phyloP scores from a whole-genome alignment of 2,113 vertebrate species.

The Blennius ocellaris region DNA sequence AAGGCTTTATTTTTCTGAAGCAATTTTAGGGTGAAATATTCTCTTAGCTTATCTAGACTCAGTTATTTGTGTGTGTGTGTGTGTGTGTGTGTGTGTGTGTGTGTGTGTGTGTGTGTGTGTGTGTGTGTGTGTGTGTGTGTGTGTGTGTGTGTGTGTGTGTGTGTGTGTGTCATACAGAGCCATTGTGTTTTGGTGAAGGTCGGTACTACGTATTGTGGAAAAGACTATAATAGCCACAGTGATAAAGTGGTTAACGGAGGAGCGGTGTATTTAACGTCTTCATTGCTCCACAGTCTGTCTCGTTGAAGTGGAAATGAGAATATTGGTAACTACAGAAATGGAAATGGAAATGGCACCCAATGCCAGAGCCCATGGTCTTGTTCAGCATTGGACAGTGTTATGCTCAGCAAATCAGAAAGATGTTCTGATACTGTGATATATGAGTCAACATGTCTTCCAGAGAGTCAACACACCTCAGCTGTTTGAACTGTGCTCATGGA shows the following conservation, averaged over 20 bases:
- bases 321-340: constrained; percentile 5
- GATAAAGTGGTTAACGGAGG: constrained; percentile 62
- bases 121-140: constrained; percentile 18
- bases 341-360: not conserved
- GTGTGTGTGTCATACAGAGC: constrained; percentile 60
- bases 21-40: constrained; percentile 30
- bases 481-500: not conserved
- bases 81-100: no score
- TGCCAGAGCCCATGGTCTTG: not conserved
- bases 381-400: not conserved
- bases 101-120: no score
- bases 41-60: constrained; percentile 22
- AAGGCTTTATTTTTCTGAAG: not conserved
- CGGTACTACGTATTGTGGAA: constrained; percentile 66
- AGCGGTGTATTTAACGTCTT: constrained; percentile 62
- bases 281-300: constrained; percentile 37
- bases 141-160: constrained; percentile 34
- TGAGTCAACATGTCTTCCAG: not conserved
- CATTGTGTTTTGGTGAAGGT: constrained; percentile 79
- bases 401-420: constrained; percentile 5
- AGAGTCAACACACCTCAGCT: not conserved
- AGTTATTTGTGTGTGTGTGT: constrained; percentile 52
- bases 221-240: constrained; percentile 67
- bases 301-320: constrained; percentile 42
- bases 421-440: not conserved